Conservation (phyloP, 2,113 vertebrate species). For the Chascanopsetta lugubris region DNA sequence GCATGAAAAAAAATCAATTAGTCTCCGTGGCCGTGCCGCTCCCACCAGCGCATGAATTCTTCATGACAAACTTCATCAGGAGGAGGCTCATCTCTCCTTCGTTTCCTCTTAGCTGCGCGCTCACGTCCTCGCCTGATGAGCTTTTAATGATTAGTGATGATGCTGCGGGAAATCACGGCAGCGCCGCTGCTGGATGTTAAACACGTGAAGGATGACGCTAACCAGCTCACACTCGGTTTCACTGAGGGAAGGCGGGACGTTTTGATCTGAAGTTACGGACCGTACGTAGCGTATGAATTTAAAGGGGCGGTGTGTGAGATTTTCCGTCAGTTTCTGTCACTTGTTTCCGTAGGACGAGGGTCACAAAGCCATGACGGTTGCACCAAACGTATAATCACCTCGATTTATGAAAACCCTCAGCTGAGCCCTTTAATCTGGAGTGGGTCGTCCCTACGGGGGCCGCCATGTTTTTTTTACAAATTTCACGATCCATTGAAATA, state of each 20-base stretch:
- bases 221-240: neutral
- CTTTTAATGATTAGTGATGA: slow-evolving; percentile 58
- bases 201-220: slow-evolving; percentile 9
- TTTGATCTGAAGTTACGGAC: neutral
- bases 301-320: too few species aligned
- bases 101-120: slow-evolving; percentile 33
- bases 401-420: too few species aligned
- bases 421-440: too few species aligned
- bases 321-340: too few species aligned
- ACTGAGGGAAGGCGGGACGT: neutral
- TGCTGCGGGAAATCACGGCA: slow-evolving; percentile 27
- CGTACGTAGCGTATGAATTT: too few species aligned
- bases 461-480: too few species aligned
- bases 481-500: too few species aligned
- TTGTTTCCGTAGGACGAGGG: too few species aligned
- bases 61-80: slow-evolving; percentile 41
- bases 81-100: slow-evolving; percentile 16
- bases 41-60: slow-evolving; percentile 24
- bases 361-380: too few species aligned
- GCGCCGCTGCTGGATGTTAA: slow-evolving; percentile 17
- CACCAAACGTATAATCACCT: too few species aligned
- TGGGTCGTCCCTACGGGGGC: too few species aligned
- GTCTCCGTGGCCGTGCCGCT: slow-evolving; percentile 3
- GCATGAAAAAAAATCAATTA: slow-evolving; percentile 46
- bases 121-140: slow-evolving; percentile 38